Evolutionary conservation across 2,888 invertebrate genomes (phyloP).

Genomic region (Luperina nickerlii): DNA sequence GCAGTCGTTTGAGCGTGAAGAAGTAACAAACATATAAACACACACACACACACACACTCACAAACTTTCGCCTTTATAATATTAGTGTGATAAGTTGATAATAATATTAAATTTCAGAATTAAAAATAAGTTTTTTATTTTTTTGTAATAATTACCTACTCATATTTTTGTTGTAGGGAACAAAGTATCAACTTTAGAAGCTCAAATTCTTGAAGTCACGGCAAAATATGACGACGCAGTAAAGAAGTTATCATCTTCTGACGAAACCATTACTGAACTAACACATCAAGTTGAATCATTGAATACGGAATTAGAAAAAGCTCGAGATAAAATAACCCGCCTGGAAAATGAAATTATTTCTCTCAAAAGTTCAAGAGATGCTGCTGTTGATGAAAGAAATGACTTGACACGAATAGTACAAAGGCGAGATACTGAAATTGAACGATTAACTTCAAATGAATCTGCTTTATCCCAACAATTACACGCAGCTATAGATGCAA

Average conservation of each 20-base stretch:
- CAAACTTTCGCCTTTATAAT: too few relatives aligned
- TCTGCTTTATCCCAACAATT: conserved; percentile 93
- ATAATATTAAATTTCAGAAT: background rate
- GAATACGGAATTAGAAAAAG: conserved; percentile 91
- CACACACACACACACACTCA: too few relatives aligned
- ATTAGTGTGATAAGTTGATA: background rate
- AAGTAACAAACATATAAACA: too few relatives aligned
- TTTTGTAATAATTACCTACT: background rate
- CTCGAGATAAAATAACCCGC: conserved; percentile 91
- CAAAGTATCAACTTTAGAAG: conserved; percentile 89
- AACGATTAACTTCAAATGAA: conserved; percentile 93
- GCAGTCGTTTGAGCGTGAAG: too few relatives aligned
- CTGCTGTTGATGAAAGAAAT: conserved; percentile 94
- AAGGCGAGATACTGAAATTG: conserved; percentile 93
- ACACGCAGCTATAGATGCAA: conserved; percentile 93
- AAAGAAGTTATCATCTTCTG: conserved; percentile 91
- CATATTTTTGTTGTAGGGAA: conserved; percentile 85
- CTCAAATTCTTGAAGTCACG: conserved; percentile 89
- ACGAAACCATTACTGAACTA: conserved; percentile 91
- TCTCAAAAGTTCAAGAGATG: conserved; percentile 92
- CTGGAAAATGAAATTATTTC: conserved; percentile 92
- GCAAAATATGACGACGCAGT: conserved; percentile 92
- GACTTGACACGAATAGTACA: conserved; percentile 93
- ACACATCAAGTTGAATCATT: conserved; percentile 91
- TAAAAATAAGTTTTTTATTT: background rate